These are phyloP conservation scores for Cyclophora albipunctata DNA, from an alignment of 2,888 invertebrate genomes.

Conservation along the genomic window DNA sequence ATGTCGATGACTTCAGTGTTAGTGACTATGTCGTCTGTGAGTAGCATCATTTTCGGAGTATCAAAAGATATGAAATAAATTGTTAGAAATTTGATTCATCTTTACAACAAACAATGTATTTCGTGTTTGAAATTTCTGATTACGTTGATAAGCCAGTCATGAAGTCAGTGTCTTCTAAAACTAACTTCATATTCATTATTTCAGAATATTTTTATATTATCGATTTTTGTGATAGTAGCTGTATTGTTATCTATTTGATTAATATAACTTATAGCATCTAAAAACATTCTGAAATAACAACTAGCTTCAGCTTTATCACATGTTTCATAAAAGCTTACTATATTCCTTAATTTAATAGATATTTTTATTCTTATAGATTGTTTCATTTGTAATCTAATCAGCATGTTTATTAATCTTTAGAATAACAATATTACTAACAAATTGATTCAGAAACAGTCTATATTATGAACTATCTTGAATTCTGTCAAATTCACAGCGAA, in stretches of 20 bases:
- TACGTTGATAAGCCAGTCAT: slow-evolving; percentile 1
- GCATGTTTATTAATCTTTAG: slow-evolving; percentile 20
- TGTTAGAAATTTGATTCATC: too few species aligned
- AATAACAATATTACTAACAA: not conserved
- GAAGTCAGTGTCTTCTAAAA: not conserved
- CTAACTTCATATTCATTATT: slow-evolving; percentile 7
- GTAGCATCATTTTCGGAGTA: too few species aligned
- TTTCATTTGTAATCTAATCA: slow-evolving; percentile 41
- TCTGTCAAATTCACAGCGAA: slow-evolving; percentile 7
- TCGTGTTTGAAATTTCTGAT: too few species aligned
- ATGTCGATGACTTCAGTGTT: too few species aligned
- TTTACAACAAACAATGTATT: too few species aligned
- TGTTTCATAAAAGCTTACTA: slow-evolving; percentile 45
- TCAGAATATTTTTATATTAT: slow-evolving; percentile 21
- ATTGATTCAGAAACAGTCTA: slow-evolving; percentile 41
- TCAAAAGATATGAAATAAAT: too few species aligned
- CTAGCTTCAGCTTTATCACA: slow-evolving; percentile 46
- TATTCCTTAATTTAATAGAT: slow-evolving; percentile 23
- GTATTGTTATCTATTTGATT: slow-evolving; percentile 2
- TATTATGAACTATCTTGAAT: slow-evolving; percentile 18
- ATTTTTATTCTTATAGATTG: slow-evolving; percentile 53
- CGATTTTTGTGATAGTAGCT: slow-evolving; percentile 1
- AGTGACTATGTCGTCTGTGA: too few species aligned
- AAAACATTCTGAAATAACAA: slow-evolving; percentile 27
- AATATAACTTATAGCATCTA: slow-evolving; percentile 16